These are phyloP conservation scores for Lamprologus callipterus DNA, from an alignment of 2,113 vertebrate genomes.

Conservation along the genomic window DNA sequence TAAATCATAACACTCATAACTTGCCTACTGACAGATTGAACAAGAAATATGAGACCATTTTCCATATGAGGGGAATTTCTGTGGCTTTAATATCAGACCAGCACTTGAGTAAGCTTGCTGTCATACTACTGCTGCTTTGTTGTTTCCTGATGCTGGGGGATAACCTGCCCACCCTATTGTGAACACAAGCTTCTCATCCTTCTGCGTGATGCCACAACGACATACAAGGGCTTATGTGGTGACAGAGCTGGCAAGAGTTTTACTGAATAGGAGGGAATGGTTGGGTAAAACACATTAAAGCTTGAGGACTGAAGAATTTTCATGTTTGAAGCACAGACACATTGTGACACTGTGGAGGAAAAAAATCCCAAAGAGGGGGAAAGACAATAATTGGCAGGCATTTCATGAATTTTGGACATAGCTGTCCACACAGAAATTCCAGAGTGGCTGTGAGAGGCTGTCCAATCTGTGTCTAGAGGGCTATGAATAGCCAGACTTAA, in stretches of 20 bases:
- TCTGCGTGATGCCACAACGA: neutral
- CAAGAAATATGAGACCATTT: neutral
- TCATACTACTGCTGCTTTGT: neutral
- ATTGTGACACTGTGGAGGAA: neutral
- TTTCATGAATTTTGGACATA: constrained; percentile 23
- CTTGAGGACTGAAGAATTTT: neutral
- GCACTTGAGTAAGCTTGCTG: constrained; percentile 6
- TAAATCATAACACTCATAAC: neutral
- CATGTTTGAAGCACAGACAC: neutral
- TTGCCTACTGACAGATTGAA: neutral
- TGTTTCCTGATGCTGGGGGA: neutral
- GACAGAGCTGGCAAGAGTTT: neutral
- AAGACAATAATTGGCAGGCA: constrained; percentile 6
- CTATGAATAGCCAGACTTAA: constrained; percentile 38
- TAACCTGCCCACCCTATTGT: neutral
- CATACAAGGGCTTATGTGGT: neutral
- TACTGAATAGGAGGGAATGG: neutral
- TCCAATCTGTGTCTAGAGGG: neutral
- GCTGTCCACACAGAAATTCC: constrained; percentile 24
- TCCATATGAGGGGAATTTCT: neutral
- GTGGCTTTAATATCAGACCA: neutral
- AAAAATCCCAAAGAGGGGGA: neutral
- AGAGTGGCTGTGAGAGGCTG: constrained; percentile 24
- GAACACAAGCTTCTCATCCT: neutral
- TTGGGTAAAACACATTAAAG: neutral